Conservation (phyloP, 2,797 vertebrate genomes). For the Mus minutoides region DNA sequence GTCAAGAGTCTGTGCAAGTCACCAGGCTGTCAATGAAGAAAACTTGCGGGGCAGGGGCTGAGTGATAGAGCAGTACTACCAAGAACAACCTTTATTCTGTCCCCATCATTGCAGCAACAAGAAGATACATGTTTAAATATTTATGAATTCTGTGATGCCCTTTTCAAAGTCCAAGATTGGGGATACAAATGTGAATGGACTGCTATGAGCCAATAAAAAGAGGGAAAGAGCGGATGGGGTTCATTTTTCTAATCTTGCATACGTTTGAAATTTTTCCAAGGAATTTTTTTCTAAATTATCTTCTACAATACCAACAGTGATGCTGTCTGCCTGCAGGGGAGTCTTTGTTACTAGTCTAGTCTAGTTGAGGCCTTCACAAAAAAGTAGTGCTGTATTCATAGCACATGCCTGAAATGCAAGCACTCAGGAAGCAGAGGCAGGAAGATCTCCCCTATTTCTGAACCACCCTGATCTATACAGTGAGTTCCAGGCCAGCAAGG, state of each 20-base stretch:
- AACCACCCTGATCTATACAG: background rate
- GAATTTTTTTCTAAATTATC: background rate
- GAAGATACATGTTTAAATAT: background rate
- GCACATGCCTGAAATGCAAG: background rate
- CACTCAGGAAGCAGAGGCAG: background rate
- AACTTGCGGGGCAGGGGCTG: background rate
- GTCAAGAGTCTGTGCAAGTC: background rate
- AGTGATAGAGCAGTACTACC: background rate
- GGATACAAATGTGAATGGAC: background rate
- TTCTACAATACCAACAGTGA: constrained; percentile 4
- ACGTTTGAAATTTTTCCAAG: background rate
- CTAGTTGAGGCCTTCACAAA: background rate
- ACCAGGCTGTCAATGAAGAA: background rate
- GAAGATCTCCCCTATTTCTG: background rate
- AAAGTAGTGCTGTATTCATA: background rate
- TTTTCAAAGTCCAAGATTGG: background rate
- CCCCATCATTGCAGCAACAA: background rate
- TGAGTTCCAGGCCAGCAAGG: background rate
- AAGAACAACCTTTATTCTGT: background rate
- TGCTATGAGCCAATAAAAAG: background rate
- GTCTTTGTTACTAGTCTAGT: background rate
- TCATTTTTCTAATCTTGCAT: background rate
- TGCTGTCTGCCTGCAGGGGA: background rate
- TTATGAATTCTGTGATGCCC: background rate
- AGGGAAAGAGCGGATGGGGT: accelerated